A percentile compares a stretch with the other conserved stretches of the same genome.
Conservation (phyloP, 2,113 vertebrate species). For the Sinosuthora webbiana region DNA sequence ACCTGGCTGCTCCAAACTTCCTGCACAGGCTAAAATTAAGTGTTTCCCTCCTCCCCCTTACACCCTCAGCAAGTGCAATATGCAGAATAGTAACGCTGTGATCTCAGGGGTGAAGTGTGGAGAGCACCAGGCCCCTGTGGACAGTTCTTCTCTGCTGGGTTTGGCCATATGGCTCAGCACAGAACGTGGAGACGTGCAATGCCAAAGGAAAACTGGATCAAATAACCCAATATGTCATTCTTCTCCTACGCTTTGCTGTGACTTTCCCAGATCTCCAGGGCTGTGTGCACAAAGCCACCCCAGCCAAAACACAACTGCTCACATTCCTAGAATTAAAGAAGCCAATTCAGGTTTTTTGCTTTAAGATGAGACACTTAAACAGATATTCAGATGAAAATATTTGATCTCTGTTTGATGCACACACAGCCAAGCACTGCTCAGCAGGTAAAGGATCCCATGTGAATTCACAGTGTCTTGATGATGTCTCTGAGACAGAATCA, state of each 20-base stretch:
- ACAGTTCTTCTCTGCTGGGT: background rate
- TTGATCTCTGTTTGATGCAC: background rate
- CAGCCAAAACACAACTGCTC: background rate
- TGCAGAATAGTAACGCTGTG: background rate
- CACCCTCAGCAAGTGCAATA: background rate
- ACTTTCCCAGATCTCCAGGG: background rate
- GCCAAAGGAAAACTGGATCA: background rate
- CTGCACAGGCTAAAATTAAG: background rate
- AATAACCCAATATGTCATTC: background rate
- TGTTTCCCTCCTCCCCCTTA: background rate
- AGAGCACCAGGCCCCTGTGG: background rate
- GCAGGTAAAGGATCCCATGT: background rate
- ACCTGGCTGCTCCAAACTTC: background rate
- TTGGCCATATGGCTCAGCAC: background rate
- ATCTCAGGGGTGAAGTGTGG: background rate
- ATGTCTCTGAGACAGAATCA: background rate
- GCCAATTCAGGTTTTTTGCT: background rate
- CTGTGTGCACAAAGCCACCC: background rate
- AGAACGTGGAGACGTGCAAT: accelerated
- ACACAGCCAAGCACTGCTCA: background rate
- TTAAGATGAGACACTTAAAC: background rate
- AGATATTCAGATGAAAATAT: background rate
- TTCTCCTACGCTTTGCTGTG: background rate
- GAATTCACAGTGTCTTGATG: background rate
- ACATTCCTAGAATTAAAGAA: accelerated